phyloP scores from a whole-genome alignment of 2,888 invertebrate species.

The Venusia cambrica region DNA sequence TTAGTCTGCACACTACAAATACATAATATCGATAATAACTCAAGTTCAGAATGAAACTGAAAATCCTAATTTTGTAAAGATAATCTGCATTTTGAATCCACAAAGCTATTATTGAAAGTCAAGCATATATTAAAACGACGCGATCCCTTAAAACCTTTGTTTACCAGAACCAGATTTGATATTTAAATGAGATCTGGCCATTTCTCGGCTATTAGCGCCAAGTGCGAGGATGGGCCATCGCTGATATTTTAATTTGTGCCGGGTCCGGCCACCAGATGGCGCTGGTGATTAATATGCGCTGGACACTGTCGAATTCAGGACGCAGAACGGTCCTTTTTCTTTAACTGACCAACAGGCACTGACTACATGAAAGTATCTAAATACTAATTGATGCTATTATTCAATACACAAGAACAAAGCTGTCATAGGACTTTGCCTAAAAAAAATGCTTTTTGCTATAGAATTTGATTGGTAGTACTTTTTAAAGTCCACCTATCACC shows the following conservation, averaged over 20 bases:
- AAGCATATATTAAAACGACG: conserved; percentile 1
- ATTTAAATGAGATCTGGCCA: conserved; percentile 22
- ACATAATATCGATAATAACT: too few relatives aligned
- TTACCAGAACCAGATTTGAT: conserved; percentile 19
- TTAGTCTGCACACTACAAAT: too few relatives aligned
- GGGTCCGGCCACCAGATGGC: conserved; percentile 57
- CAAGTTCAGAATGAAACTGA: too few relatives aligned
- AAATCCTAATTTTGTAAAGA: too few relatives aligned
- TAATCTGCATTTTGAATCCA: not conserved
- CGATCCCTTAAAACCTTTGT: conserved; percentile 12
- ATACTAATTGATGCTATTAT: too few relatives aligned
- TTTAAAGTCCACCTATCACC: too few relatives aligned
- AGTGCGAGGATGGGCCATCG: conserved; percentile 54
- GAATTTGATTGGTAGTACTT: too few relatives aligned
- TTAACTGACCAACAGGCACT: too few relatives aligned
- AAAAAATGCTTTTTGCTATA: too few relatives aligned
- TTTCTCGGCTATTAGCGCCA: conserved; percentile 53
- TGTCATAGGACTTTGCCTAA: too few relatives aligned
- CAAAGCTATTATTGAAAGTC: not conserved
- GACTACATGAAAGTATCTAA: too few relatives aligned
- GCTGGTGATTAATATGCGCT: conserved; percentile 75
- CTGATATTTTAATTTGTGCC: conserved; percentile 74
- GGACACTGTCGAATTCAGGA: conserved; percentile 44
- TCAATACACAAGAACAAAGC: too few relatives aligned
- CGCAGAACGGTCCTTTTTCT: conserved; percentile 48